Evolutionary conservation across 2,888 invertebrate species (phyloP).

Genomic region (Eutolmus rufibarbis): DNA sequence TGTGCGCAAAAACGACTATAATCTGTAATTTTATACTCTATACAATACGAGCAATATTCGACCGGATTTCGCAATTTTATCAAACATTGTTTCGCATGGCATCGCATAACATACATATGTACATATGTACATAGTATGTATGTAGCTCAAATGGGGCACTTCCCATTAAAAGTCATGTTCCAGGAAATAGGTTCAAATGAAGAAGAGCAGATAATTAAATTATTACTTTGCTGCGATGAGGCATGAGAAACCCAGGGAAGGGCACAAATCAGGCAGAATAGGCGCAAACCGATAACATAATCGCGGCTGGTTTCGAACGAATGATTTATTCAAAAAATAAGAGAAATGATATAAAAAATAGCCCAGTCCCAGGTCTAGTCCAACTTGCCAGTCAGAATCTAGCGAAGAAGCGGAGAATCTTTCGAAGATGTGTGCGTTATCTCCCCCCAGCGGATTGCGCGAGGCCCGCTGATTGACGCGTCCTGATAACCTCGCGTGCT

Average conservation of each 20-base stretch:
- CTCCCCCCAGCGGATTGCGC: neutral
- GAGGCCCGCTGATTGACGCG: neutral
- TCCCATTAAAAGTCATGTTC: neutral
- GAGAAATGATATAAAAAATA: neutral
- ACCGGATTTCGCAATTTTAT: neutral
- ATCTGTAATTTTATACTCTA: too few relatives aligned
- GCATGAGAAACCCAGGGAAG: neutral
- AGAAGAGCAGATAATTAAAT: neutral
- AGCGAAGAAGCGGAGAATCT: neutral
- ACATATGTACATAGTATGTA: too few relatives aligned
- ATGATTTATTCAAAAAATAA: neutral
- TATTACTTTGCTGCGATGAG: neutral
- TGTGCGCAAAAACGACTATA: too few relatives aligned
- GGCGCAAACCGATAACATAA: neutral
- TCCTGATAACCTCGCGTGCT: conserved; percentile 16
- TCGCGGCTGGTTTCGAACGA: neutral
- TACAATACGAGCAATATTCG: neutral
- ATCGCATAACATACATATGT: neutral
- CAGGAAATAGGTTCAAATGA: neutral
- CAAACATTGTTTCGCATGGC: neutral
- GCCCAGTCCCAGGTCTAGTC: neutral
- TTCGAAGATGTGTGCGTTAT: neutral
- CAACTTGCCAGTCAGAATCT: neutral
- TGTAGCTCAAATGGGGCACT: neutral
- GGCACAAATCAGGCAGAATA: neutral